These are phyloP conservation scores for Coptodon bakossiorum DNA, from an alignment of 2,113 vertebrate genomes.

Conservation along the genomic window DNA sequence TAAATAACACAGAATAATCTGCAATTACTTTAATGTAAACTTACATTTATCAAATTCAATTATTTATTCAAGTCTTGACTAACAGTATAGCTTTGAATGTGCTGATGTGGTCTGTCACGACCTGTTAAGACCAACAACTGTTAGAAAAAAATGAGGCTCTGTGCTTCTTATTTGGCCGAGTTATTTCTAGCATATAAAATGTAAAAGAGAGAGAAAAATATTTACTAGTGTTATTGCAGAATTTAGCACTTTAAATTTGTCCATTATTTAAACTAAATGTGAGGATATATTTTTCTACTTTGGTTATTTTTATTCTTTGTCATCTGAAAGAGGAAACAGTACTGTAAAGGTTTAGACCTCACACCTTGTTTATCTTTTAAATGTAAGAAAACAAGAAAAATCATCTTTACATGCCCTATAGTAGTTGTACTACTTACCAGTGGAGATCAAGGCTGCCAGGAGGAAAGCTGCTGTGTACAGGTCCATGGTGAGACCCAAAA, in stretches of 20 bases:
- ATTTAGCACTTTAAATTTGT: neutral
- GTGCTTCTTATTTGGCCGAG: neutral
- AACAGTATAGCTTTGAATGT: neutral
- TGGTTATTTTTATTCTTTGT: neutral
- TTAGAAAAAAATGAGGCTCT: neutral
- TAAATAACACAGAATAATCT: neutral
- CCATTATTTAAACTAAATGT: neutral
- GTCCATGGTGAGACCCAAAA: constrained; percentile 56
- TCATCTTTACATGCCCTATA: neutral
- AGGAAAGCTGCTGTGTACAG: constrained; percentile 41
- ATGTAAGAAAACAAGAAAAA: neutral
- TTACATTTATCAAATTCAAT: neutral
- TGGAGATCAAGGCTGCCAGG: constrained; percentile 45
- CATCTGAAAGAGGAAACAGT: neutral
- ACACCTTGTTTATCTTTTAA: neutral
- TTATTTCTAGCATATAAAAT: neutral
- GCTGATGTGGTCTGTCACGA: neutral
- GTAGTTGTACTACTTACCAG: constrained; percentile 46
- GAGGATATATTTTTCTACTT: neutral
- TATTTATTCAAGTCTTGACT: neutral
- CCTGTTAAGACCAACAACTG: neutral
- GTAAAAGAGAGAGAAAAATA: neutral
- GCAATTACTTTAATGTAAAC: neutral
- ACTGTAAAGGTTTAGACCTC: neutral
- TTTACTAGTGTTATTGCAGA: neutral